A percentile compares a stretch with the other conserved stretches of the same genome.
Evolutionary conservation across 2,888 invertebrate genomes (phyloP).

Genomic region (Drosophila stalkeri): DNA sequence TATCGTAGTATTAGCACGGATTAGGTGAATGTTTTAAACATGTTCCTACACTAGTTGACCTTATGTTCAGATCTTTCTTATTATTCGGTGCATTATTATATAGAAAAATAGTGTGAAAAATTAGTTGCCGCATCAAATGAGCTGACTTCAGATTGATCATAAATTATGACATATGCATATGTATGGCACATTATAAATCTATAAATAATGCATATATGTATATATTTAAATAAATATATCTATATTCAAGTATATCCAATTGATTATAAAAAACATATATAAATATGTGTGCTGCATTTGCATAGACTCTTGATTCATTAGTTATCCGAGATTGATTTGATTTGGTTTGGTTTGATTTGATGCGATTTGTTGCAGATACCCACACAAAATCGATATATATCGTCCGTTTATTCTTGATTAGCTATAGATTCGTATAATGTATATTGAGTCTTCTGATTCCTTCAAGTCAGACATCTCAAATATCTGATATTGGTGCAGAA

Average conservation of each 20-base stretch:
- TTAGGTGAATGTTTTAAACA: conserved; percentile 33
- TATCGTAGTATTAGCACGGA: conserved; percentile 14
- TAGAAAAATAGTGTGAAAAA: conserved; percentile 55
- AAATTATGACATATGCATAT: conserved; percentile 46
- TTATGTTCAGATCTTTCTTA: conserved; percentile 31
- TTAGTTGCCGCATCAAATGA: conserved; percentile 29
- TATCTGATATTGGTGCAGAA: neutral
- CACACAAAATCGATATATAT: neutral
- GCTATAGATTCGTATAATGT: neutral
- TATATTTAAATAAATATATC: neutral
- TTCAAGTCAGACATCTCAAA: neutral
- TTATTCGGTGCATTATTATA: conserved; percentile 16
- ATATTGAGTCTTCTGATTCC: neutral
- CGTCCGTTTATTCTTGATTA: neutral
- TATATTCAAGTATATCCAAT: conserved; percentile 5
- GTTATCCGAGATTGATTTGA: conserved; percentile 17
- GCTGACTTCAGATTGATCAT: conserved; percentile 42
- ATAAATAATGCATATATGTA: conserved; percentile 36
- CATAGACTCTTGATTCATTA: conserved; percentile 9
- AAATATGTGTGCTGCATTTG: conserved; percentile 17
- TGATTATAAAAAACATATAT: conserved; percentile 5
- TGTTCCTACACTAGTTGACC: conserved; percentile 52
- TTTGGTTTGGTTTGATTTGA: conserved; percentile 6
- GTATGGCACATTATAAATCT: conserved; percentile 27
- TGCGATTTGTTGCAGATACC: neutral